These are phyloP conservation scores for Scaptomyza caliginosa DNA, from an alignment of 2,888 invertebrate species.

Conservation along the genomic window DNA sequence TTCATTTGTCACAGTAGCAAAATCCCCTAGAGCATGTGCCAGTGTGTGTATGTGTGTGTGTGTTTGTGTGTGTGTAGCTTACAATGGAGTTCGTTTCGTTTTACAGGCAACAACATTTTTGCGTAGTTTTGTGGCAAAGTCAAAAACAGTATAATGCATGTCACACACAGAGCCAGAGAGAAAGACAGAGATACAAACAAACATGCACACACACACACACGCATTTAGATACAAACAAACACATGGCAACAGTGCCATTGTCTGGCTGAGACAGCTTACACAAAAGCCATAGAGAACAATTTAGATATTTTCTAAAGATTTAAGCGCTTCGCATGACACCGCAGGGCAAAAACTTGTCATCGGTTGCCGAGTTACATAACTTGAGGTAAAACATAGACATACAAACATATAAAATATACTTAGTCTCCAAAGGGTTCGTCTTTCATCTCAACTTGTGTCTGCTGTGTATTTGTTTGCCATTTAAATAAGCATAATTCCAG, in stretches of 20 bases:
- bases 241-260: conserved; percentile 34
- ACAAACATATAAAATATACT: conserved; percentile 31
- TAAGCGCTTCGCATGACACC: conserved; percentile 62
- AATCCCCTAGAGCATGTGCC: conserved; percentile 39
- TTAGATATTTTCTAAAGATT: conserved; percentile 75
- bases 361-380: conserved; percentile 53
- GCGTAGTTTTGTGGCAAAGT: conserved; percentile 73
- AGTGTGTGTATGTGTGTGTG: not conserved
- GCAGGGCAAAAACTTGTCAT: conserved; percentile 63
- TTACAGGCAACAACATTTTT: conserved; percentile 62
- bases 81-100: conserved; percentile 69
- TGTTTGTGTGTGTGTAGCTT: conserved; percentile 43
- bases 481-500: conserved; percentile 72
- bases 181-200: conserved; percentile 11
- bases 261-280: conserved; percentile 71
- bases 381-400: conserved; percentile 33
- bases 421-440: not conserved
- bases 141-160: conserved; percentile 77
- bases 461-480: conserved; percentile 65
- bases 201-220: conserved; percentile 1
- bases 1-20: conserved; percentile 73
- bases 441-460: not conserved
- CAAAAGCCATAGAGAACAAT: conserved; percentile 76
- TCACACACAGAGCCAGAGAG: conserved; percentile 52
- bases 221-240: conserved; percentile 3